Conservation (phyloP, 2,113 vertebrate species). For the Periophthalmus modestus region DNA sequence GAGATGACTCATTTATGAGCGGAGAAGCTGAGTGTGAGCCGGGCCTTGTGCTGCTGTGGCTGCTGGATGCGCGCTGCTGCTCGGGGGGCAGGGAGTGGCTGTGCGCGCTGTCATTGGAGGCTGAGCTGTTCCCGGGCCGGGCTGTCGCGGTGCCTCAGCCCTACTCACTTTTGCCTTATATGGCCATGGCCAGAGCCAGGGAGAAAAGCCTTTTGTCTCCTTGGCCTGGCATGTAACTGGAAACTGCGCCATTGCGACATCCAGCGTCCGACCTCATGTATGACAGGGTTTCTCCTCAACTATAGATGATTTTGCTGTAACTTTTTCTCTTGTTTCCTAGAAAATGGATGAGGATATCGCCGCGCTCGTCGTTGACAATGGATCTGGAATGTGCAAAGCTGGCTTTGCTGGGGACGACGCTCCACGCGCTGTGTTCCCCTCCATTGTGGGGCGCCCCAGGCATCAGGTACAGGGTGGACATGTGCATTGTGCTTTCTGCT, state of each 20-base stretch:
- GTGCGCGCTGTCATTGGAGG: slow-evolving; percentile 23
- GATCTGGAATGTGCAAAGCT: slow-evolving; percentile 81
- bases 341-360: slow-evolving; percentile 87
- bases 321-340: slow-evolving; percentile 52
- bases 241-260: slow-evolving; percentile 75
- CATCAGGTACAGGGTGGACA: slow-evolving; percentile 68
- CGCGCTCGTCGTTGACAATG: slow-evolving; percentile 79
- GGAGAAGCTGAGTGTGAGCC: not conserved
- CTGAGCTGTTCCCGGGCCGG: slow-evolving; percentile 55
- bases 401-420: slow-evolving; percentile 80
- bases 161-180: slow-evolving; percentile 87
- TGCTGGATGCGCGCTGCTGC: not conserved
- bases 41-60: not conserved
- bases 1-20: not conserved
- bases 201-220: slow-evolving; percentile 85
- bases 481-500: not conserved
- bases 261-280: slow-evolving; percentile 45
- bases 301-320: not conserved
- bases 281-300: not conserved
- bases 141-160: slow-evolving; percentile 53
- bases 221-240: slow-evolving; percentile 38
- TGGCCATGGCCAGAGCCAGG: slow-evolving; percentile 79
- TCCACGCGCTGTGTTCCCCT: slow-evolving; percentile 77
- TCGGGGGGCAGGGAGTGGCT: slow-evolving; percentile 52
- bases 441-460: slow-evolving; percentile 78